A percentile compares a stretch with the other conserved stretches of the same genome.
These are phyloP conservation scores for Xenentodon cancila DNA, from an alignment of 2,797 vertebrate species.

Conservation along the genomic window DNA sequence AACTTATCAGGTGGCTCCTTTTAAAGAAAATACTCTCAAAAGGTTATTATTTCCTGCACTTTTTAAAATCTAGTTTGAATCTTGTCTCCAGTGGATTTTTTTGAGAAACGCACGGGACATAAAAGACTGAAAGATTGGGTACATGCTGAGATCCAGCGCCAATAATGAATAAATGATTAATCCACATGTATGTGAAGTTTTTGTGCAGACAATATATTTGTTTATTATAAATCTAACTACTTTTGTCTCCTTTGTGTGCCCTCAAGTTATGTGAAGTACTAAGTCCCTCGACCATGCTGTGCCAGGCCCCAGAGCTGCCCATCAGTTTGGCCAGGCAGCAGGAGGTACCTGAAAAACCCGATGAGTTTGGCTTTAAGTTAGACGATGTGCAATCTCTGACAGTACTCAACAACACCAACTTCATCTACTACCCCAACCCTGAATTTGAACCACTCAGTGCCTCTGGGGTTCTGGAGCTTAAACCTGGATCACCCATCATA, in stretches of 20 bases:
- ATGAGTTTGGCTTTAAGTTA: conserved; percentile 97
- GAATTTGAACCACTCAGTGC: conserved; percentile 91
- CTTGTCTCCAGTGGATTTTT: conserved; percentile 25
- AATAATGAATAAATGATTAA: too few relatives aligned
- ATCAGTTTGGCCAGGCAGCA: conserved; percentile 85
- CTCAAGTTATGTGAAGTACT: conserved; percentile 90
- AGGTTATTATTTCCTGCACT: conserved; percentile 34
- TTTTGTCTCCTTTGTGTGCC: conserved; percentile 10
- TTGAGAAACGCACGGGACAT: conserved; percentile 38
- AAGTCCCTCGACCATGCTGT: conserved; percentile 91
- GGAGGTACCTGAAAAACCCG: conserved; percentile 87
- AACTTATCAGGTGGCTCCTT: conserved; percentile 52
- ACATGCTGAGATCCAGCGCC: too few relatives aligned
- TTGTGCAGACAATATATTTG: neutral
- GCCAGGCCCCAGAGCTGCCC: conserved; percentile 91
- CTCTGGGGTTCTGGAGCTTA: conserved; percentile 93
- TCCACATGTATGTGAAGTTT: neutral
- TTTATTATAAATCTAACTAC: neutral
- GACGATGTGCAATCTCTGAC: conserved; percentile 92
- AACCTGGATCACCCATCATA: conserved; percentile 97
- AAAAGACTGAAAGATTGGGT: conserved; percentile 10
- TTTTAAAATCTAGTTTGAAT: conserved; percentile 47
- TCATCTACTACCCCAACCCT: conserved; percentile 96
- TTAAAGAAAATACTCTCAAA: conserved; percentile 40
- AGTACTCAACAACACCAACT: conserved; percentile 93